Conservation (phyloP, 23 tunicate species). For the Halocynthia roretzi region DNA sequence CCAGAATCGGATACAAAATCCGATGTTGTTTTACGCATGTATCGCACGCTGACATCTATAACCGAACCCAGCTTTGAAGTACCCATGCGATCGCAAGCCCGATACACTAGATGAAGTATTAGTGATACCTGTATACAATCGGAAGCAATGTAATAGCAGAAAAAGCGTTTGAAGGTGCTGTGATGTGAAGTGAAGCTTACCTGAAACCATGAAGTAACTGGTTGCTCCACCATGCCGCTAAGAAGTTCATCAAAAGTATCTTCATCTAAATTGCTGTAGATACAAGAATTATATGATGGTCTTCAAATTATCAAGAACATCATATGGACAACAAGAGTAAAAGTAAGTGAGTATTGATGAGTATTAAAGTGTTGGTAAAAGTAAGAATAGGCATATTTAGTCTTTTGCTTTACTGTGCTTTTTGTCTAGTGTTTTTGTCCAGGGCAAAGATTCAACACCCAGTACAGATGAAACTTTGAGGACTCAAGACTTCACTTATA, state of each 20-base stretch:
- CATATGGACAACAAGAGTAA: no score
- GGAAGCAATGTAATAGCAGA: no score
- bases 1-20: constrained; percentile 29
- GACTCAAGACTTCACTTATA: no score
- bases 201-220: constrained; percentile 10
- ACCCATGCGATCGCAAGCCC: constrained; percentile 4
- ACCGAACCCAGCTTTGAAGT: constrained; percentile 16
- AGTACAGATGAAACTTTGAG: no score
- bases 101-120: constrained; percentile 29
- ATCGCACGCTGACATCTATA: constrained; percentile 32
- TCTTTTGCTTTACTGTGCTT: no score
- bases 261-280: constrained; percentile 9
- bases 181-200: background rate
- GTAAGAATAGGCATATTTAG: no score
- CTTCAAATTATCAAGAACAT: no score
- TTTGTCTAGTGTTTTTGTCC: no score
- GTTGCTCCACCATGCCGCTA: background rate
- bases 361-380: no score
- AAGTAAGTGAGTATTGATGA: no score
- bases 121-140: constrained; percentile 32
- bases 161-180: no score
- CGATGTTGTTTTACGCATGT: constrained; percentile 24
- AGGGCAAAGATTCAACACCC: no score
- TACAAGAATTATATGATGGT: background rate
- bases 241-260: constrained; percentile 11